These are phyloP conservation scores for Synergus itoensis DNA, from an alignment of 2,888 invertebrate species.

Conservation along the genomic window DNA sequence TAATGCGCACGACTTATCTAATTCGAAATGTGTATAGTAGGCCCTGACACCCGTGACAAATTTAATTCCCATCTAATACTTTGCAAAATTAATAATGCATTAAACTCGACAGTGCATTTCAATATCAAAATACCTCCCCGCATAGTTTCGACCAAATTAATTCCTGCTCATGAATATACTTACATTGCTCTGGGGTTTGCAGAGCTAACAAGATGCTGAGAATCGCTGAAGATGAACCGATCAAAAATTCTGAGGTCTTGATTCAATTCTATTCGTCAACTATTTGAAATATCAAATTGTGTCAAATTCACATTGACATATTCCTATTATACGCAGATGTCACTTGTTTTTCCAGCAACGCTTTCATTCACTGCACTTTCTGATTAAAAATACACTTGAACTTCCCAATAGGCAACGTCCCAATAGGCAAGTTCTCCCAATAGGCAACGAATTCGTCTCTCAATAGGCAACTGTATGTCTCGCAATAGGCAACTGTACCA, in stretches of 20 bases:
- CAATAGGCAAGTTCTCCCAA: too few species aligned
- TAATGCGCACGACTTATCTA: slow-evolving; percentile 60
- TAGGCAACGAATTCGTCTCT: too few species aligned
- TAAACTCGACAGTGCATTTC: slow-evolving; percentile 12
- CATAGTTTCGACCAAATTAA: slow-evolving; percentile 14
- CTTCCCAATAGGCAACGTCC: too few species aligned
- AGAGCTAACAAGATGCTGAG: neutral
- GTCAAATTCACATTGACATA: too few species aligned
- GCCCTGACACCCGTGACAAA: neutral
- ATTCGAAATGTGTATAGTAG: neutral
- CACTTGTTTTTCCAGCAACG: too few species aligned
- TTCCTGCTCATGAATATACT: slow-evolving; percentile 24
- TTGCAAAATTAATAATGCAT: slow-evolving; percentile 25
- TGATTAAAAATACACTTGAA: too few species aligned
- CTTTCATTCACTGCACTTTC: too few species aligned
- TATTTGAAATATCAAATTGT: too few species aligned
- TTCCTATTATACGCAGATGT: too few species aligned
- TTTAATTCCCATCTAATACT: slow-evolving; percentile 17
- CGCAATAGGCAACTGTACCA: too few species aligned
- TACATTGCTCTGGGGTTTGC: neutral
- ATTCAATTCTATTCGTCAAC: neutral
- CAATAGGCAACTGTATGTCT: too few species aligned
- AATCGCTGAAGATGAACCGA: neutral
- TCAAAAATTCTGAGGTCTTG: neutral
- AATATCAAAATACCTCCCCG: neutral